A percentile compares a stretch with the other conserved stretches of the same genome.
These are phyloP conservation scores for Anas platyrhynchos DNA, from an alignment of 2,113 vertebrate species.

Conservation along the genomic window DNA sequence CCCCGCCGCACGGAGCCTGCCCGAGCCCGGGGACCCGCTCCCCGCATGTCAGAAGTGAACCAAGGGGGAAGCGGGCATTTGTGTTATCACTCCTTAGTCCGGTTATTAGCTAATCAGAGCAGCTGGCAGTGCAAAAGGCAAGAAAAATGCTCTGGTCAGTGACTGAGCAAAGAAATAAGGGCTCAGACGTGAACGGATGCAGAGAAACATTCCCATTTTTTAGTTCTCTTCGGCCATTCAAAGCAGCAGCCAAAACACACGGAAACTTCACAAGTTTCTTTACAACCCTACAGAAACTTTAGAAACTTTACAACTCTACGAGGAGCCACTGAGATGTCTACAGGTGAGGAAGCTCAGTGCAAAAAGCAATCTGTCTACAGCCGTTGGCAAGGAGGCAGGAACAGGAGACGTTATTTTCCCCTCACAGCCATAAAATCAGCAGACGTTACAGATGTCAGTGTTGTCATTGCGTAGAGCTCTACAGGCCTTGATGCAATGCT, in stretches of 20 bases:
- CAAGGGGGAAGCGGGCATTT: background rate
- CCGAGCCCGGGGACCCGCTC: background rate
- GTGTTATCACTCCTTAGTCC: background rate
- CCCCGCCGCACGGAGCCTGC: accelerated
- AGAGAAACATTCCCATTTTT: background rate
- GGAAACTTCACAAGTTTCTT: background rate
- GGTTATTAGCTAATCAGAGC: background rate
- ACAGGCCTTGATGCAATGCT: accelerated
- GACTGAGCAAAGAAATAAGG: background rate
- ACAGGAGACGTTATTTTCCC: background rate
- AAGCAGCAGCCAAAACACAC: background rate
- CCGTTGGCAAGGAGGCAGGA: background rate
- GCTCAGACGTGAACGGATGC: accelerated
- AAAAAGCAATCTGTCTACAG: background rate
- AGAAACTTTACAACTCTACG: background rate
- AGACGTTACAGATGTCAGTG: background rate
- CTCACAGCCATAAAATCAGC: accelerated
- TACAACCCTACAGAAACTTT: too few species aligned
- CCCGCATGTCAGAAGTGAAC: background rate
- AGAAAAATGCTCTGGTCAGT: background rate
- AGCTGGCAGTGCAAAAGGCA: background rate
- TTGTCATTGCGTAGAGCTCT: background rate
- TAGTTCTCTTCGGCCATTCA: background rate
- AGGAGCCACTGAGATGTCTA: background rate
- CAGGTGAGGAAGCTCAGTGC: background rate